Evolutionary conservation across 2,113 vertebrate species (phyloP), one percentile per base, ranked within the genome.

Genomic region (Heliornis fulica): DNA sequence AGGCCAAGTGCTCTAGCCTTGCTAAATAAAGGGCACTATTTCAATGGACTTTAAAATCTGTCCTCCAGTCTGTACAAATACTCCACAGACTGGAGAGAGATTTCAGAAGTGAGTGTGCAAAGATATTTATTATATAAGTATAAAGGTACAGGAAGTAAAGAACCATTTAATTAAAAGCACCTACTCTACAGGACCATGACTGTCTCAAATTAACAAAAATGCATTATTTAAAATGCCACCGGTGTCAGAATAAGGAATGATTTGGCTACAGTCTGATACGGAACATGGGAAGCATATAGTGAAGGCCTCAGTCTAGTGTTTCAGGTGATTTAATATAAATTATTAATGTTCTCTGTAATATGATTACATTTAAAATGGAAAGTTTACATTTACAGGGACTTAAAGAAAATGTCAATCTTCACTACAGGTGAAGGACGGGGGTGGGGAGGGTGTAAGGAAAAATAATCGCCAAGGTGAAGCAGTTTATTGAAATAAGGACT

Each of bases 161-260:
- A 63, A 66, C 43, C 4, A 46, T 64, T 86, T 66, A 57, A 32
- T n/a, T 50, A 32, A 90, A 87, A 80, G 21, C 59, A 65, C 70
- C 38, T 77, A 38, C 32, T 70, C 17, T 7, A 70, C 23, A 40
- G 64, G 56, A 43, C 8, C 20, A 43, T 86, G 43, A 64, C 40
- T 90, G 91, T 91, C 59, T 96, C 63, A 88, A 79, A 87, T 89
- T 65, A 76, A 90, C 51, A 72, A 26, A 26, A 32, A 72, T 77
- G 23, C 43, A 40, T 74, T 94, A 93, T 86, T 90, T 77, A 86
- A 79, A 94, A 60, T 65, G 45, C 41, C 51, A 87, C n/a, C 43
- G 34, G 38, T 84, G 74, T 69, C 56, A 83, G 71, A 90, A 22
- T 36, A 94, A 87, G 21, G 32, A 90, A 77, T 41, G 51, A 81